Conservation (phyloP, 2,888 invertebrate genomes). For the Plemyria rubiginata region DNA sequence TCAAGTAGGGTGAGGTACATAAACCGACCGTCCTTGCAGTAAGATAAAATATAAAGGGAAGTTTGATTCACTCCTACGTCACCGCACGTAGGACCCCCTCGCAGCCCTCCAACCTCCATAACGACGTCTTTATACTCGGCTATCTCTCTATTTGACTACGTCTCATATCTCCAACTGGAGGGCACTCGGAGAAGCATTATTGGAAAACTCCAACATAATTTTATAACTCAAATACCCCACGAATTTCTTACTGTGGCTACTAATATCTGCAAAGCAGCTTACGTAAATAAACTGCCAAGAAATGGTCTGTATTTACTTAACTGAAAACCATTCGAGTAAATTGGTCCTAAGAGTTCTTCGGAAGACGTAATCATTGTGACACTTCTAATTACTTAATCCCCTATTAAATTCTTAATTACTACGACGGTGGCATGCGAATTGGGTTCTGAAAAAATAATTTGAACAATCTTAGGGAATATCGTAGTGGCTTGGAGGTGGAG, state of each 20-base stretch:
- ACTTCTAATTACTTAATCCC: conserved; percentile 62
- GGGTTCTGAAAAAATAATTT: conserved; percentile 65
- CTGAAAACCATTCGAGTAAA: conserved; percentile 47
- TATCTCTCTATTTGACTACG: conserved; percentile 79
- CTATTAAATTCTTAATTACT: conserved; percentile 64
- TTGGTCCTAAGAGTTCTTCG: conserved; percentile 48
- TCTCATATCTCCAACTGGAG: conserved; percentile 72
- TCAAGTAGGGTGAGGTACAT: conserved; percentile 80
- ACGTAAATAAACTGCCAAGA: conserved; percentile 23
- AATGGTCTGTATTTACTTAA: conserved; percentile 41
- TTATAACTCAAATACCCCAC: conserved; percentile 46
- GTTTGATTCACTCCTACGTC: conserved; percentile 80
- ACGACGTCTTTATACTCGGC: conserved; percentile 75
- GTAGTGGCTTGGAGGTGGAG: conserved; percentile 64
- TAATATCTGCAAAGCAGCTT: conserved; percentile 17
- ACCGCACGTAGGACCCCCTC: conserved; percentile 62
- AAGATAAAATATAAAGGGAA: conserved; percentile 81
- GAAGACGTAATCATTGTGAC: conserved; percentile 52
- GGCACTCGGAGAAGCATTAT: conserved; percentile 73
- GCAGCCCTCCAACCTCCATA: conserved; percentile 58
- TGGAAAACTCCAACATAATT: conserved; percentile 68
- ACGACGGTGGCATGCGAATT: conserved; percentile 56
- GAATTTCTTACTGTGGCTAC: conserved; percentile 19
- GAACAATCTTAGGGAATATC: conserved; percentile 69
- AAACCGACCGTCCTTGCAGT: conserved; percentile 82